phyloP scores from a whole-genome alignment of 2,888 invertebrate species.

The Frankliniella fusca region DNA sequence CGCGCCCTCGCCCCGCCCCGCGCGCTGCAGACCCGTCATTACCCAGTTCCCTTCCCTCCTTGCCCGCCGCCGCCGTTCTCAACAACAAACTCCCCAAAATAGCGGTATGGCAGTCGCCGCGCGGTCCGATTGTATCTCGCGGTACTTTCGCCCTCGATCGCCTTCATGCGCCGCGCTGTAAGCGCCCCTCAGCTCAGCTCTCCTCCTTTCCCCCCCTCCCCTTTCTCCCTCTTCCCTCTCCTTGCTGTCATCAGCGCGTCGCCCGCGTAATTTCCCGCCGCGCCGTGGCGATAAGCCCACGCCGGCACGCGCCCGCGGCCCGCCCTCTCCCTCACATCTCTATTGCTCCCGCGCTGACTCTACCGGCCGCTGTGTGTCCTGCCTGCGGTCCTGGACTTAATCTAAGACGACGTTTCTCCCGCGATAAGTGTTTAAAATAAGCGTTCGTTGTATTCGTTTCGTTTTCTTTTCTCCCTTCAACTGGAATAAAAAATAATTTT shows the following conservation, averaged over 20 bases:
- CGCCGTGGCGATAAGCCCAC: too few species aligned
- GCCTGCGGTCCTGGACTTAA: neutral
- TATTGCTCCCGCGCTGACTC: too few species aligned
- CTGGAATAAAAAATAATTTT: too few species aligned
- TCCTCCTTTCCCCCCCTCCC: neutral
- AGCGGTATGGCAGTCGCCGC: neutral
- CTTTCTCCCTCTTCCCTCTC: too few species aligned
- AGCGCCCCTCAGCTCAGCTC: neutral
- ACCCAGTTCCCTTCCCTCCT: neutral
- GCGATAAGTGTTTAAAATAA: too few species aligned
- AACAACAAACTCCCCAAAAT: conserved; percentile 24
- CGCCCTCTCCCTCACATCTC: too few species aligned
- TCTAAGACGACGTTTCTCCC: neutral
- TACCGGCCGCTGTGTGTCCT: neutral
- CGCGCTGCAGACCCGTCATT: conserved; percentile 11
- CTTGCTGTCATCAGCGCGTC: too few species aligned
- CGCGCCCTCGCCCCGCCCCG: too few species aligned
- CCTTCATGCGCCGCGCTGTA: neutral
- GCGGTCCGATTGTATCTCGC: conserved; percentile 12
- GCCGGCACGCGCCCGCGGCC: too few species aligned
- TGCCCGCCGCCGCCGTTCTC: neutral
- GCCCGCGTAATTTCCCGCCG: too few species aligned
- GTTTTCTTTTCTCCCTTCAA: too few species aligned
- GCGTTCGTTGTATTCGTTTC: too few species aligned
- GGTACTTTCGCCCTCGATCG: conserved; percentile 17